Conservation (phyloP, 2,113 vertebrate genomes). For the Paramisgurnus dabryanus region DNA sequence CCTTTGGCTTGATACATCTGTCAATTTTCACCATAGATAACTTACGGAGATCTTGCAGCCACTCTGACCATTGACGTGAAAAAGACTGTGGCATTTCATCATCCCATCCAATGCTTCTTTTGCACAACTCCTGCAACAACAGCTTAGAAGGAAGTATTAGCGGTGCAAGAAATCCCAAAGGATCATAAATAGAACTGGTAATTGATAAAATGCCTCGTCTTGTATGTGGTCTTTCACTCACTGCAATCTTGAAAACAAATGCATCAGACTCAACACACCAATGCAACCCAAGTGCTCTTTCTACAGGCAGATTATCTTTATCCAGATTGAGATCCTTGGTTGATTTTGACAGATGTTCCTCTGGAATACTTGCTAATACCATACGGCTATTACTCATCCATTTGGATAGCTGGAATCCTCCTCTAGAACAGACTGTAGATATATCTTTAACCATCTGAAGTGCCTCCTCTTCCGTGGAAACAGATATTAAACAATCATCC, state of each 20-base stretch:
- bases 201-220: too few species aligned
- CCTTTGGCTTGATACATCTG: slow-evolving; percentile 14
- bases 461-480: neutral
- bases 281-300: neutral
- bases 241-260: neutral
- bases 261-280: neutral
- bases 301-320: neutral
- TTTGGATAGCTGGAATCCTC: neutral
- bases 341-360: neutral
- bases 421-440: neutral
- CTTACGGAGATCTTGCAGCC: neutral
- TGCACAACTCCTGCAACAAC: too few species aligned
- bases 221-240: too few species aligned
- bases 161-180: too few species aligned
- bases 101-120: too few species aligned
- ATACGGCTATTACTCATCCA: neutral
- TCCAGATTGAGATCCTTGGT: neutral
- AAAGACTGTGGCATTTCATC: neutral
- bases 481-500: neutral
- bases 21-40: neutral
- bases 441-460: neutral
- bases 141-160: too few species aligned
- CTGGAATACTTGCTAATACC: neutral
- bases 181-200: too few species aligned
- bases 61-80: too few species aligned